Percentiles rank a stretch among this genome's conserved stretches.
Evolutionary conservation across 2,113 vertebrate species (phyloP).

Genomic region (Hippocampus barbouri): DNA sequence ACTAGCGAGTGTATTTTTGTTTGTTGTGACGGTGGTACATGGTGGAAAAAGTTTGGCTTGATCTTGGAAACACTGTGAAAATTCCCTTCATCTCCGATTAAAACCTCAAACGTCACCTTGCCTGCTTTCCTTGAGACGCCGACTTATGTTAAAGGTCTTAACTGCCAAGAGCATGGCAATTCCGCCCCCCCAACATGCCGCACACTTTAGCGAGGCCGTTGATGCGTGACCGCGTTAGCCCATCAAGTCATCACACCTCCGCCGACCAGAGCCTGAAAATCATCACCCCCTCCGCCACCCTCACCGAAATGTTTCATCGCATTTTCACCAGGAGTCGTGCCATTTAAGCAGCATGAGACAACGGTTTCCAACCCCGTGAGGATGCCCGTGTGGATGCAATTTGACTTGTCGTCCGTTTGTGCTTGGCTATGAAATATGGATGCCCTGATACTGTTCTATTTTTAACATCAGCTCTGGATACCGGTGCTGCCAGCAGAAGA

Average conservation of each 20-base stretch:
- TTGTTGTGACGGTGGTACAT: neutral
- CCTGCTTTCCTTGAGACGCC: constrained; percentile 17
- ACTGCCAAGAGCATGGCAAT: neutral
- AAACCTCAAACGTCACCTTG: constrained; percentile 45
- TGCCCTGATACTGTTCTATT: constrained; percentile 69
- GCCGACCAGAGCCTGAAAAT: constrained; percentile 16
- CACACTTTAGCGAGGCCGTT: constrained; percentile 10
- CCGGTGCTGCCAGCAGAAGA: constrained; percentile 64
- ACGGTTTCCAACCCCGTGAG: constrained; percentile 33
- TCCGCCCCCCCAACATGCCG: constrained; percentile 4
- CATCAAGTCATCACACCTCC: constrained; percentile 55
- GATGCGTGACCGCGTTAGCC: constrained; percentile 42
- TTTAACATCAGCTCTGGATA: constrained; percentile 64
- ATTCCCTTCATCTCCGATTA: constrained; percentile 18
- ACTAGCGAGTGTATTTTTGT: neutral
- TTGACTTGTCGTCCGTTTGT: constrained; percentile 23
- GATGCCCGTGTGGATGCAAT: constrained; percentile 44
- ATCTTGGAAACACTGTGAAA: neutral
- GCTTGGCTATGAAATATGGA: constrained; percentile 63
- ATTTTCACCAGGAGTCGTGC: constrained; percentile 34
- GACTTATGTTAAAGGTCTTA: neutral
- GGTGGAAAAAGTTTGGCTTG: neutral
- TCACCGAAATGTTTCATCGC: constrained; percentile 33
- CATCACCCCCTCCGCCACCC: neutral
- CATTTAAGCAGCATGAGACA: constrained; percentile 1